Percentiles rank a stretch among this genome's conserved stretches.
Evolutionary conservation across 1,140 invertebrate genomes (phyloP).

Genomic region (Leptestheria dahalacensis): DNA sequence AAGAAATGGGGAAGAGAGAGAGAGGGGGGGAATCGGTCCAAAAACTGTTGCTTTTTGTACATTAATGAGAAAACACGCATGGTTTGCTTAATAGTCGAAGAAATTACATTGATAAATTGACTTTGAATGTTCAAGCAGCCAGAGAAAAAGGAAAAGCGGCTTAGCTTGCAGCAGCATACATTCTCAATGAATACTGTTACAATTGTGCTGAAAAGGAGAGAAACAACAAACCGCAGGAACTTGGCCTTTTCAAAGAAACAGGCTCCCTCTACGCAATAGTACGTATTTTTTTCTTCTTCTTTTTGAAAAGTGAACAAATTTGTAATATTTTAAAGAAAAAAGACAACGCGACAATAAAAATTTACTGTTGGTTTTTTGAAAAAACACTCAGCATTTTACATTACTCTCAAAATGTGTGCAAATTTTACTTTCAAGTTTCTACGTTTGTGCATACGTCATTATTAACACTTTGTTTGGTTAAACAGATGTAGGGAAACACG

Average conservation of each 20-base stretch:
- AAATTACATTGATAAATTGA: background rate
- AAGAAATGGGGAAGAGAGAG: background rate
- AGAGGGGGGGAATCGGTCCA: no score
- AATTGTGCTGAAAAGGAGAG: no score
- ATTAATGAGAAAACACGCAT: background rate
- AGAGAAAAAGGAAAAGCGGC: background rate
- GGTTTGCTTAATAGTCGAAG: background rate
- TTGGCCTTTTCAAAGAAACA: background rate
- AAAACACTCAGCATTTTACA: no score
- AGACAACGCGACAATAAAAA: no score
- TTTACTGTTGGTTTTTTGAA: no score
- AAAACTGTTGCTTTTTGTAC: background rate
- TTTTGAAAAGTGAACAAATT: no score
- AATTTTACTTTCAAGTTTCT: no score
- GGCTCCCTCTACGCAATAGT: background rate
- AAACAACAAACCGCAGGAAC: background rate
- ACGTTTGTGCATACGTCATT: no score
- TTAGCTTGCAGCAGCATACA: background rate
- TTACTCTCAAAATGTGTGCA: no score
- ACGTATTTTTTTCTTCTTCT: background rate
- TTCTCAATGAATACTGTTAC: background rate
- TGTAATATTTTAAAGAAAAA: no score
- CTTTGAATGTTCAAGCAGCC: background rate
- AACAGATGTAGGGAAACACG: no score
- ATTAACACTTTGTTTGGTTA: no score